phyloP scores from a whole-genome alignment of 2,113 vertebrate genomes.

The Jacana jacana region DNA sequence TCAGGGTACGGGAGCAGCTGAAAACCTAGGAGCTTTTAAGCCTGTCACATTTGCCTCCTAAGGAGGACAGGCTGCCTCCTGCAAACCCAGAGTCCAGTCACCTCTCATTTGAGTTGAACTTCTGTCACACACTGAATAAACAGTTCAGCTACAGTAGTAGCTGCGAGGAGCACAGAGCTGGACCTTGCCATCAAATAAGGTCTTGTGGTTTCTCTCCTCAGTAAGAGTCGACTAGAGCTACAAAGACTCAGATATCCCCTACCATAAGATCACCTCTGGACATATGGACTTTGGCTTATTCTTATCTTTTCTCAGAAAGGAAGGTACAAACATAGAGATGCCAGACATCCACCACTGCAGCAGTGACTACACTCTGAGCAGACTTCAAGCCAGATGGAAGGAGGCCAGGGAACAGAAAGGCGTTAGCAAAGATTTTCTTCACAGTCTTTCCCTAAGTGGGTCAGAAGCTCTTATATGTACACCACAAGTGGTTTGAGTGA shows the following conservation, averaged over 20 bases:
- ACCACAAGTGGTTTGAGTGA: not conserved
- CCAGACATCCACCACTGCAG: not conserved
- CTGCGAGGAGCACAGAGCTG: not conserved
- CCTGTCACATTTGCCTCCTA: not conserved
- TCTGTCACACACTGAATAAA: not conserved
- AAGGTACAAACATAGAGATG: not conserved
- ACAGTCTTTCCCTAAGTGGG: not conserved
- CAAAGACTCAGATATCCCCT: not conserved
- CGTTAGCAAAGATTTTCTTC: not conserved
- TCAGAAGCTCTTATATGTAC: not conserved
- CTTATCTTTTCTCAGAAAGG: not conserved
- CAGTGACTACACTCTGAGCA: not conserved
- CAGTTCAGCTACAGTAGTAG: not conserved
- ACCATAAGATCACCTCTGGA: not conserved
- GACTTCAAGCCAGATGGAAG: not conserved
- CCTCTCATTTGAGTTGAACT: not conserved
- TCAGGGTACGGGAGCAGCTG: not conserved
- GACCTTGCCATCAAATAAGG: not conserved
- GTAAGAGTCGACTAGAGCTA: not conserved
- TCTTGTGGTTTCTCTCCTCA: not conserved
- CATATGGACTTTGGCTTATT: not conserved
- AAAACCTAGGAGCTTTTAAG: not conserved
- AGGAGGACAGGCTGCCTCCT: not conserved
- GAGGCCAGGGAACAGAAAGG: not conserved
- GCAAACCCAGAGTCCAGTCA: not conserved